Evolutionary conservation across 2,113 vertebrate genomes (phyloP).

Genomic region (Willisornis vidua): DNA sequence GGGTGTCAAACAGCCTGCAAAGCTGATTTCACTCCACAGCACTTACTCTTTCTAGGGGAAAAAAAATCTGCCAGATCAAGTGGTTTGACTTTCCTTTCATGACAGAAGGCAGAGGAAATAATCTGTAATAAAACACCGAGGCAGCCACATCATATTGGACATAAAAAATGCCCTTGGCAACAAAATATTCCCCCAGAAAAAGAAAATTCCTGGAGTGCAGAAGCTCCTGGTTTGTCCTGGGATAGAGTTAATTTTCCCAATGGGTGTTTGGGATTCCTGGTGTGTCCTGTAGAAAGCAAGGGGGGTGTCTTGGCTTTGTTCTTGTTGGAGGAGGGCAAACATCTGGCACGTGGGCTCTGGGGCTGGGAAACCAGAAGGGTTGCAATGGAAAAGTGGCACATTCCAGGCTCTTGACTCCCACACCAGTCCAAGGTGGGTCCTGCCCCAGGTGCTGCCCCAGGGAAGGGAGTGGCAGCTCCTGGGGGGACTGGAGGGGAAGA

Average conservation of each 20-base stretch:
- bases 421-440: accelerated
- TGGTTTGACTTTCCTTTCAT: background rate
- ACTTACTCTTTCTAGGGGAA: background rate
- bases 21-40: background rate
- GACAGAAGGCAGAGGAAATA: background rate
- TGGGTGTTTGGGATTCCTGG: background rate
- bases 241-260: background rate
- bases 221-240: background rate
- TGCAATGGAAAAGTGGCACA: accelerated
- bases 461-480: accelerated
- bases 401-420: background rate
- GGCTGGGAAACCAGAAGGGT: accelerated
- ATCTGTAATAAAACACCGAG: accelerated
- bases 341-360: accelerated
- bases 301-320: background rate
- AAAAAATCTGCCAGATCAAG: background rate
- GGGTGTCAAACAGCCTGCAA: background rate
- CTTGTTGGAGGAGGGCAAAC: background rate
- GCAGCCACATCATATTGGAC: background rate
- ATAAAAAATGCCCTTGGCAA: background rate
- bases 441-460: background rate
- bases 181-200: background rate
- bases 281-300: background rate
- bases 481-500: background rate
- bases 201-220: background rate